Evolutionary conservation across 2,113 vertebrate species (phyloP), one percentile per base, ranked within the genome.

Genomic region (Dunckerocampus dactyliophorus): DNA sequence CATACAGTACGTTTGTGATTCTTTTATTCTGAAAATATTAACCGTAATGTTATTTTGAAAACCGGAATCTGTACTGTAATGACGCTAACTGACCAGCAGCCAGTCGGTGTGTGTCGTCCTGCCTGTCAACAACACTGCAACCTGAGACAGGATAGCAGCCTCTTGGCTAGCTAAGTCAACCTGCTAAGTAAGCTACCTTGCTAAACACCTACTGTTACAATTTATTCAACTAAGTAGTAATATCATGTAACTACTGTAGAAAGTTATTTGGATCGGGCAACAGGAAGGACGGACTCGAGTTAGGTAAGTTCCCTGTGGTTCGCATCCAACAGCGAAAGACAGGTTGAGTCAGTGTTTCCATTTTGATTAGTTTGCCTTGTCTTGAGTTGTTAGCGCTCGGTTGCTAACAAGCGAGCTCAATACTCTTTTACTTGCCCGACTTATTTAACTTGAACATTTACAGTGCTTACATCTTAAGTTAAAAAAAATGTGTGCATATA

Each of bases 51-150:
- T 49, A 49, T 49, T 13, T 49, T 49, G 80, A 62, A 67, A 0
- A 3, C 3, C 47, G 47, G 47, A 49, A 49, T 7, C 0, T 0
- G 59, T 59, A 54, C 42, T 3, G 0, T 6, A 21, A 19, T 37
- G n/a, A 7, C 17, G 39, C 61, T 47, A 4, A 34, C 31, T 34
- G 6, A 34, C 7, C 31, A 22, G 47, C 73, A 60, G 66, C 69
- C 66, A 20, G 73, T 42, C 66, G 15, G 59, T 47, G 58, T 73
- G 69, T 61, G 57, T 67, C 10, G 72, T 82, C 70, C 17, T 60
- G 63, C 71, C 68, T 84, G 83, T 83, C 85, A 87, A 85, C 87
- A 85, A 81, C 70, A 83, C 62, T 63, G 87, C 74, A 87, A 88
- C 83, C 87, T 85, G 85, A 87, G 75, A 80, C 82, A 74, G 79